Evolutionary conservation across 2,888 invertebrate species (phyloP), one percentile per base, ranked within the genome.

Genomic region (Thelaira solivaga): DNA sequence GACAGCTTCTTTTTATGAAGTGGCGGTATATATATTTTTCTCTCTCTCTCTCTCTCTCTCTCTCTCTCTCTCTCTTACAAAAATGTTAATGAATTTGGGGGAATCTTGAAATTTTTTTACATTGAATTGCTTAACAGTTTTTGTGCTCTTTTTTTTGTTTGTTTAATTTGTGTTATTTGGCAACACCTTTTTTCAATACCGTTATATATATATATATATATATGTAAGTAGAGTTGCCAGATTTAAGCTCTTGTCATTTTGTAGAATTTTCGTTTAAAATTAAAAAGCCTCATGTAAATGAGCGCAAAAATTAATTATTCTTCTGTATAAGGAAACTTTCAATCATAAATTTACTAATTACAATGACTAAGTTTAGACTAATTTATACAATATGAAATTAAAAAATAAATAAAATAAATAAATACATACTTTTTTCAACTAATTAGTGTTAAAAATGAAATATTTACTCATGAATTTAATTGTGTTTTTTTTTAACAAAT

Each of bases 391-490:
- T 26, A 39, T n/a, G 20, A 62, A 34, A n/a, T n/a, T n/a, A n/a
- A n/a, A n/a, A n/a, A n/a, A n/a, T n/a, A n/a, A n/a, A n/a, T n/a
- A n/a, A n/a, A n/a, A n/a, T n/a, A n/a, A n/a, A n/a, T n/a, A n/a
- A n/a, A n/a, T n/a, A 64, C 2, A n/a, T 8, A 7, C 31, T 47
- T 20, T 43, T 22, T 61, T 41, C 34, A 51, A 43, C 39, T 73
- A 65, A 73, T 73, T 73, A 59, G 65, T 65, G 57, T 65, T 39
- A 43, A 61, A 51, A 51, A 49, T 65, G 18, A 73, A 59, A 59
- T 73, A 73, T 59, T 26, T 65, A 59, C 39, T 65, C 41, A 51
- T 41, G 24, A 49, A 65, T 57, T 16, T 65, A 0, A n/a, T n/a
- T n/a, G n/a, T n/a, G n/a, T n/a, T n/a, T n/a, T n/a, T n/a, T 22